phyloP scores from a whole-genome alignment of 2,797 vertebrate genomes.

The Muscicapa striata region DNA sequence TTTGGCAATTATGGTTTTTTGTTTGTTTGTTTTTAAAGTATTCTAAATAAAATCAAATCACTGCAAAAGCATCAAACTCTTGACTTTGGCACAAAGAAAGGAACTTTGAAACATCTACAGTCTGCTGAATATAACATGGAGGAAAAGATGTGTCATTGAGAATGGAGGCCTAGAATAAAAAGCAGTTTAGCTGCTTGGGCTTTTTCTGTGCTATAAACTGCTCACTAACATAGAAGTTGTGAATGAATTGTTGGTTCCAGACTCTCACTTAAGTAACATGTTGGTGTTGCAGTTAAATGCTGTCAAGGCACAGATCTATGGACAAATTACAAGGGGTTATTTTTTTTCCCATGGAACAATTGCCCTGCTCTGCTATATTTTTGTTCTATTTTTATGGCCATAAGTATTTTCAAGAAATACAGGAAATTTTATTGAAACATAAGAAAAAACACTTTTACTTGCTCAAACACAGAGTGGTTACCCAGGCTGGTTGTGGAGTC shows the following conservation, averaged over 20 bases:
- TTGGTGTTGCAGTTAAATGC: not conserved
- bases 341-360: not conserved
- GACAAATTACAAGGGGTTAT: not conserved
- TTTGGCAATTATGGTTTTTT: not conserved
- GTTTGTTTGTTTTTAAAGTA: too few species aligned
- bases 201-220: not conserved
- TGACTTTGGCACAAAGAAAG: not conserved
- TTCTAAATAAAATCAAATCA: not conserved
- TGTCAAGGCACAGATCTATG: not conserved
- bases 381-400: not conserved
- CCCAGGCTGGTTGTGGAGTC: not conserved
- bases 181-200: not conserved
- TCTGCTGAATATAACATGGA: not conserved
- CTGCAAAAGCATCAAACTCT: not conserved
- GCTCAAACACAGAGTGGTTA: not conserved
- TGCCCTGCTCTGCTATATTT: not conserved
- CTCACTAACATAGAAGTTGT: not conserved
- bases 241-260: not conserved
- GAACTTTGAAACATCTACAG: not conserved
- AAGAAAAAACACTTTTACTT: not conserved
- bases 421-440: not conserved
- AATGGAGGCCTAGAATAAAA: not conserved
- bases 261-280: not conserved
- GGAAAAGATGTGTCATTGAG: not conserved
- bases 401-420: not conserved